phyloP scores from a whole-genome alignment of 2,797 vertebrate species.

The Danio aesculapii region DNA sequence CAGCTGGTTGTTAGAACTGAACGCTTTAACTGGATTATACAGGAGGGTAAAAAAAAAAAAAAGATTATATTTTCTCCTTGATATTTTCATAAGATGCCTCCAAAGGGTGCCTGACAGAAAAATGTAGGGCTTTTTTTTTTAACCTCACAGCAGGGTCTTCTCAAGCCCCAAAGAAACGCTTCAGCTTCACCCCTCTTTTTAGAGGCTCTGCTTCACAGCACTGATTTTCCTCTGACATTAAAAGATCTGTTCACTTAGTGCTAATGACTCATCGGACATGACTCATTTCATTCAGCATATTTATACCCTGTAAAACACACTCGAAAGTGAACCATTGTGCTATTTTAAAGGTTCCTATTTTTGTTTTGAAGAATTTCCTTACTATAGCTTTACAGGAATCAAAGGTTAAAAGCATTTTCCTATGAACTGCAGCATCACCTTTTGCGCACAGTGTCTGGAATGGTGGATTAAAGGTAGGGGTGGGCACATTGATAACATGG shows the following conservation, averaged over 20 bases:
- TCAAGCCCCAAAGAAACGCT: not conserved
- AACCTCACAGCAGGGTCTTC: not conserved
- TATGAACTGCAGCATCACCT: too few relatives aligned
- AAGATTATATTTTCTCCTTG: not conserved
- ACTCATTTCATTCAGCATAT: not conserved
- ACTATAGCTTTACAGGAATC: too few relatives aligned
- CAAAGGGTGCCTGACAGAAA: not conserved
- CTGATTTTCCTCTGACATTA: not conserved
- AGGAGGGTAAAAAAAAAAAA: not conserved
- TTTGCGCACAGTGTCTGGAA: too few relatives aligned
- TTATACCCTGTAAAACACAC: not conserved
- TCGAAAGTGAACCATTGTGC: too few relatives aligned
- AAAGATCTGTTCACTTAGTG: not conserved
- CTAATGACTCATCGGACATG: not conserved
- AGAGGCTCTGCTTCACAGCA: not conserved
- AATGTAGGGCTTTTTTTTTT: not conserved
- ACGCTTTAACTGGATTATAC: not conserved
- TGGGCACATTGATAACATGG: too few relatives aligned
- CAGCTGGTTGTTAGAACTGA: not conserved
- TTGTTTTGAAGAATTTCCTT: too few relatives aligned
- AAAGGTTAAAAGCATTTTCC: too few relatives aligned
- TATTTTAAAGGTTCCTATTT: too few relatives aligned
- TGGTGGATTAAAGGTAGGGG: too few relatives aligned
- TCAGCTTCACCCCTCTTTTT: not conserved
- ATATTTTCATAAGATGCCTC: not conserved